These are phyloP conservation scores for Papilio demoleus DNA, from an alignment of 2,888 invertebrate species.

Conservation along the genomic window DNA sequence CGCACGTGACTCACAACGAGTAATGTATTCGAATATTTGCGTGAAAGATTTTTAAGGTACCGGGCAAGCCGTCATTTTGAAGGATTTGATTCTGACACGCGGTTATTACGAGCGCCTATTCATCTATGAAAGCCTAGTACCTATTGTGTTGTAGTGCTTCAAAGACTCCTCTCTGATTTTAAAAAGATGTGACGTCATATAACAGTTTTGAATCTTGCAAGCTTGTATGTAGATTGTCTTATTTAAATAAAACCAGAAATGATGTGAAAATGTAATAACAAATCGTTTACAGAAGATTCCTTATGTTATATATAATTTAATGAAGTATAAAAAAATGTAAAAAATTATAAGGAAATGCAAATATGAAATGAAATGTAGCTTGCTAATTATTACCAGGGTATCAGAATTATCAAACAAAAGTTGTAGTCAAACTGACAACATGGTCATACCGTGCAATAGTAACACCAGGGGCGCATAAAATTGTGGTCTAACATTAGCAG, in stretches of 20 bases:
- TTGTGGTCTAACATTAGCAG: constrained; percentile 57
- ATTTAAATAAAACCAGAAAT: too few relatives aligned
- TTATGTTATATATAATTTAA: too few relatives aligned
- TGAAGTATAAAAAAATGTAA: background rate
- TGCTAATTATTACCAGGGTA: background rate
- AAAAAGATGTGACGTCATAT: background rate
- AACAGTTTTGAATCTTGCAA: background rate
- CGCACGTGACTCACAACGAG: constrained; percentile 23
- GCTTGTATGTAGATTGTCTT: background rate
- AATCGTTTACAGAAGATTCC: too few relatives aligned
- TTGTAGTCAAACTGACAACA: constrained; percentile 46
- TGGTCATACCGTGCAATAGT: constrained; percentile 54
- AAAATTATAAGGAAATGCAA: background rate
- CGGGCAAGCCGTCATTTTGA: constrained; percentile 24
- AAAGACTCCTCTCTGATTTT: background rate
- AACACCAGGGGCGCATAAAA: constrained; percentile 56
- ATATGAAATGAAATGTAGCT: too few relatives aligned
- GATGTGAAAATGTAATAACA: too few relatives aligned
- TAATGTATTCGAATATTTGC: constrained; percentile 29
- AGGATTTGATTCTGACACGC: constrained; percentile 35
- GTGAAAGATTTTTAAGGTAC: constrained; percentile 12
- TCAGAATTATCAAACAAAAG: background rate
- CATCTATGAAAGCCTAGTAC: constrained; percentile 26
- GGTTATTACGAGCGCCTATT: constrained; percentile 26
- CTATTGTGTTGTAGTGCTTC: constrained; percentile 28